Evolutionary conservation across 2,797 vertebrate species (phyloP).

Genomic region (Poeciliopsis paucimaculata): DNA sequence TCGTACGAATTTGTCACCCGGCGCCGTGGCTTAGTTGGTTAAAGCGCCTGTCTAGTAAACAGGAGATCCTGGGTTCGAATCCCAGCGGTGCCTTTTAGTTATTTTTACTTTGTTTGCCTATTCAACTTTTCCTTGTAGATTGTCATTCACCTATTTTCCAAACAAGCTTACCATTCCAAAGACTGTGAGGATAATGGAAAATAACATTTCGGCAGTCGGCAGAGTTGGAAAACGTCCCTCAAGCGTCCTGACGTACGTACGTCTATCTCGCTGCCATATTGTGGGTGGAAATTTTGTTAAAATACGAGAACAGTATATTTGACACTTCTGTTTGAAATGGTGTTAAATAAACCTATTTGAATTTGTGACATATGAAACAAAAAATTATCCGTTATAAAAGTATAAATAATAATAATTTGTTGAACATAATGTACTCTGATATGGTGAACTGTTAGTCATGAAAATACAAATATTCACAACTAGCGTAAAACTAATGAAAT

Average conservation of each 20-base stretch:
- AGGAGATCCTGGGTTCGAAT: constrained; percentile 84
- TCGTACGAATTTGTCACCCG: rapidly evolving
- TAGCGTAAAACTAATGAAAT: not conserved
- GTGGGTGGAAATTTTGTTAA: not conserved
- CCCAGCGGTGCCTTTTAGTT: constrained; percentile 76
- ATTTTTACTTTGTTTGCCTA: not conserved
- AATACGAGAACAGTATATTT: not conserved
- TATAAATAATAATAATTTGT: not conserved
- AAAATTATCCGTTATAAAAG: not conserved
- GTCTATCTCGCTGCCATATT: not conserved
- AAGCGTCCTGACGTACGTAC: not conserved
- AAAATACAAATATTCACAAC: not conserved
- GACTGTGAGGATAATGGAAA: not conserved
- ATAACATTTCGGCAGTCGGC: not conserved
- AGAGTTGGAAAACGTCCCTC: not conserved
- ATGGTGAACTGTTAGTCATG: not conserved
- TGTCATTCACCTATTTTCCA: not conserved
- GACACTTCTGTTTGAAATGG: not conserved
- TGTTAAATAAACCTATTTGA: not conserved
- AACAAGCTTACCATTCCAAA: not conserved
- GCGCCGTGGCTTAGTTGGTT: constrained; percentile 83
- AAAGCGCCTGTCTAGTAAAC: constrained; percentile 84
- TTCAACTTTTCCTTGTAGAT: not conserved
- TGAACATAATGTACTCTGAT: not conserved
- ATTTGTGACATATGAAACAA: not conserved